Evolutionary conservation across 1,140 invertebrate species (phyloP), one percentile per base, ranked within the genome.

Genomic region (Papilio dardanus): DNA sequence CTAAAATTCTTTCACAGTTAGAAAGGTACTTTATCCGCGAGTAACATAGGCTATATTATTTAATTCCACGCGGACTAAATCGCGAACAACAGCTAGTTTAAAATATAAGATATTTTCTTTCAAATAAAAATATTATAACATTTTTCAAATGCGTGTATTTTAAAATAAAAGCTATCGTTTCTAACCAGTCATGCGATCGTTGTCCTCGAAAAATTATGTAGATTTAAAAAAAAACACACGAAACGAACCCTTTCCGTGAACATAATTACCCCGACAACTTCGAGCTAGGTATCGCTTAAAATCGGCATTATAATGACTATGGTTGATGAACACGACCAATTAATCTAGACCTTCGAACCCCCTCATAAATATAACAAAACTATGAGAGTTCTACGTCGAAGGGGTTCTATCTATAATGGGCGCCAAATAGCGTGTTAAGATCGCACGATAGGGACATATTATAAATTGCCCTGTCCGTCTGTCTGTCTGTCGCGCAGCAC

Each of bases 381-480:
- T 74, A 74, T 28, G 31, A 14, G 54, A 65, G 35, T 50, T 74
- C 10, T 24, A 73, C 16, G 42, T 58, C 28, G 42, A 58, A 24
- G 46, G 16, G 30, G 73, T 35, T 66, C 74, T 66, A 14, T 8
- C 3, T 46, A 77, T 37, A 69, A 58, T 74, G 76, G 76, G 75
- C 69, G 76, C 74, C 76, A 77, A 76, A 77, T 68, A 76, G 88
- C 90, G 87, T 92, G 90, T 76, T 78, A 78, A 89, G 88, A 92
- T 92, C 84, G 82, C 73, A 68, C 80, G 90, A 92, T 92, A 92
- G 84, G 83, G 86, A 87, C 88, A 88, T 89, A 88, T 89, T 90
- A 89, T 92, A 92, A 90, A 92, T 92, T 89, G 82, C 83, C 83
- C 88, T 83, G 87, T 89, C 87, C 82, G 86, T 86, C 84, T 84